Percentiles rank a stretch among this genome's conserved stretches.
Conservation (phyloP, 2,888 invertebrate genomes). For the Aelia acuminata region DNA sequence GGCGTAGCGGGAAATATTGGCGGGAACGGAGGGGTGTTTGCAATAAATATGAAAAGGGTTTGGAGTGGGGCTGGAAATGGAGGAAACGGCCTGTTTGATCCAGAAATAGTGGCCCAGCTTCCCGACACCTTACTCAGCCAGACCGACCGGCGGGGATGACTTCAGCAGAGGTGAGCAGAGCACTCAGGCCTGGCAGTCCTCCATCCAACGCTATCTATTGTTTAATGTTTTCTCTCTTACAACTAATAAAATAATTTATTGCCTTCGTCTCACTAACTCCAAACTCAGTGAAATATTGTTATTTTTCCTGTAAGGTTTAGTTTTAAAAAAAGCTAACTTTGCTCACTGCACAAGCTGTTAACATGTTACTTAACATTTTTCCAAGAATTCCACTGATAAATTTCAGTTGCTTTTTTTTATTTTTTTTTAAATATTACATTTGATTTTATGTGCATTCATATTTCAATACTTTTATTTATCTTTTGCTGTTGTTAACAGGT, state of each 20-base stretch:
- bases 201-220: neutral
- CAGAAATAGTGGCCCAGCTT: constrained; percentile 30
- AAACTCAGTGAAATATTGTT: too few species aligned
- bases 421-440: too few species aligned
- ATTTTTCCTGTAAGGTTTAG: too few species aligned
- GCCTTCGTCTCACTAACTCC: neutral
- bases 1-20: constrained; percentile 28
- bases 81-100: constrained; percentile 31
- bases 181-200: neutral
- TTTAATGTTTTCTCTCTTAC: neutral
- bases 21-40: constrained; percentile 11
- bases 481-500: too few species aligned
- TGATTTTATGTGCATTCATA: too few species aligned
- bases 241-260: neutral
- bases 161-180: constrained; percentile 25
- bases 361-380: too few species aligned
- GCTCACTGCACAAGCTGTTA: too few species aligned
- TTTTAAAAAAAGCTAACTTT: too few species aligned
- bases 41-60: constrained; percentile 30
- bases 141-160: constrained; percentile 1
- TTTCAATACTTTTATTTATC: too few species aligned
- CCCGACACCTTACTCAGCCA: neutral
- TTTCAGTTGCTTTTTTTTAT: too few species aligned
- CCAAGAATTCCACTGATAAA: too few species aligned
- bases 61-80: constrained; percentile 43